Percentiles rank a stretch among this genome's conserved stretches.
These are phyloP conservation scores for Diachasmimorpha longicaudata DNA, from an alignment of 1,140 invertebrate species.

Conservation along the genomic window DNA sequence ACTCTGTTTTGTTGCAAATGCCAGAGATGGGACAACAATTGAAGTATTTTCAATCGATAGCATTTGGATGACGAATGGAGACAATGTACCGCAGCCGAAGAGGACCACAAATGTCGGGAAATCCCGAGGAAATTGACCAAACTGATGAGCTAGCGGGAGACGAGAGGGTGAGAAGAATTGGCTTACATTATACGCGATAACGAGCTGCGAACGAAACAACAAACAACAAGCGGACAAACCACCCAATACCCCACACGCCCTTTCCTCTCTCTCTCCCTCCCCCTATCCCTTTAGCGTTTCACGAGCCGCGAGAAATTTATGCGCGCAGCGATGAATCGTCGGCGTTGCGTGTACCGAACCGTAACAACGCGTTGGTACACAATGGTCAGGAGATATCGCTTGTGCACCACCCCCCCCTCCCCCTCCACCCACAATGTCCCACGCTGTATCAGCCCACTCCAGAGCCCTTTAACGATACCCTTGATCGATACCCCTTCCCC, in stretches of 20 bases:
- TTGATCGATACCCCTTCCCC: not conserved
- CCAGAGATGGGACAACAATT: not conserved
- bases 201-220: constrained; percentile 30
- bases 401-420: constrained; percentile 3
- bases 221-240: constrained; percentile 23
- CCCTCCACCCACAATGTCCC: not conserved
- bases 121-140: not conserved
- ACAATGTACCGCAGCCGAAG: too few relatives aligned
- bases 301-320: constrained; percentile 25
- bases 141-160: not conserved
- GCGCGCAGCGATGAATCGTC: constrained; percentile 21
- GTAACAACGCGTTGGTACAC: constrained; percentile 22
- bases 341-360: constrained; percentile 25
- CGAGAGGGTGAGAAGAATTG: not conserved
- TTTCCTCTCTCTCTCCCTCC: not conserved
- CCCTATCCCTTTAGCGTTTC: constrained; percentile 13
- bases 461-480: not conserved
- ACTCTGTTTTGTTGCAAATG: not conserved
- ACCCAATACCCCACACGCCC: constrained; percentile 8
- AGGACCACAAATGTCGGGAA: too few relatives aligned
- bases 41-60: too few relatives aligned
- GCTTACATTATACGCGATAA: constrained; percentile 29
- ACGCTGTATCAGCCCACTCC: not conserved
- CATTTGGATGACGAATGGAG: too few relatives aligned
- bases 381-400: constrained; percentile 24